Conservation (phyloP, 2,797 vertebrate species). For the Sebastes nivosus region DNA sequence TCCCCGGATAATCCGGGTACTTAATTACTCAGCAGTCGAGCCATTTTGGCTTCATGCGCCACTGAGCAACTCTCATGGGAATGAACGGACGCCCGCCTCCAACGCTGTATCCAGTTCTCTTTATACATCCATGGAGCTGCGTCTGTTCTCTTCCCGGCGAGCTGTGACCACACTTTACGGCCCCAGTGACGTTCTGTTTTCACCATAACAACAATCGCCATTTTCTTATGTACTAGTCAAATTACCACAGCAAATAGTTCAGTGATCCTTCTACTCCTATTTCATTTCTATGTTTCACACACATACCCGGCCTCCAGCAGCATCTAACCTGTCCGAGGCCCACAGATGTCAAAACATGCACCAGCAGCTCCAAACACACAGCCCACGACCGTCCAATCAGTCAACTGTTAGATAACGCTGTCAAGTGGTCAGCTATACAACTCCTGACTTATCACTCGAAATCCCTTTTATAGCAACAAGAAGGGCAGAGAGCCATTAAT, state of each 20-base stretch:
- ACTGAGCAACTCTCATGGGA: background rate
- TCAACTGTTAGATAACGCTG: constrained; percentile 62
- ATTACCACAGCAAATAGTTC: too few species aligned
- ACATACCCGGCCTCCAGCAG: constrained; percentile 17
- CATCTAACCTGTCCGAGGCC: constrained; percentile 35
- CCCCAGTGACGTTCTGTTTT: too few species aligned
- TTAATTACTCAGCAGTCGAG: background rate
- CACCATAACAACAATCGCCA: too few species aligned
- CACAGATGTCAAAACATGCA: constrained; percentile 71
- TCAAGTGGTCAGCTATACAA: constrained; percentile 44
- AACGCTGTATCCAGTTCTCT: too few species aligned
- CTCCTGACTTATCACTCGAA: constrained; percentile 40
- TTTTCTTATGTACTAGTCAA: too few species aligned
- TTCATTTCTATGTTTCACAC: background rate
- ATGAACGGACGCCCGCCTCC: too few species aligned
- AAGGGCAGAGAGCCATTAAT: background rate
- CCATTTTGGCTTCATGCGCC: background rate
- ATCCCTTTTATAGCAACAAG: constrained; percentile 20
- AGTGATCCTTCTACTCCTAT: too few species aligned
- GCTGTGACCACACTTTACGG: too few species aligned
- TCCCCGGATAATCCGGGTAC: background rate
- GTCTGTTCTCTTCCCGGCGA: too few species aligned
- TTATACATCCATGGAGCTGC: too few species aligned
- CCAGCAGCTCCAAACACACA: constrained; percentile 29
- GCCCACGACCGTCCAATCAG: constrained; percentile 46